Conservation (phyloP, 2,888 invertebrate species). For the Aporophyla nigra region DNA sequence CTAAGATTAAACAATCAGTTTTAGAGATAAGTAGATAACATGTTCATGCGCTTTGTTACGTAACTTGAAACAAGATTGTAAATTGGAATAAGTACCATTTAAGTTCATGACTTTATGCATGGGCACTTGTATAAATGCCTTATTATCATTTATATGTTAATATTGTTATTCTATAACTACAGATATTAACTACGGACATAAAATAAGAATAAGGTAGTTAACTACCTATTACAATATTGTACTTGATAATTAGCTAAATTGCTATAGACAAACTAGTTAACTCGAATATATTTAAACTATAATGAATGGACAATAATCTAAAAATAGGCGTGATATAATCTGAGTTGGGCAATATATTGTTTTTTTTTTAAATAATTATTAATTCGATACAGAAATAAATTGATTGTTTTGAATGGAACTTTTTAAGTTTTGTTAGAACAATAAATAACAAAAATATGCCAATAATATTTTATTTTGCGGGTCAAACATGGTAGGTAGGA, state of each 20-base stretch:
- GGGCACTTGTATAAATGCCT: not conserved
- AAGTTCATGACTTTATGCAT: slow-evolving; percentile 29
- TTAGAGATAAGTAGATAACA: slow-evolving; percentile 21
- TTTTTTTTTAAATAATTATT: not conserved
- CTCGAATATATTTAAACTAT: not conserved
- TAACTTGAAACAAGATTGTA: slow-evolving; percentile 29
- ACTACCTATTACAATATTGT: not conserved
- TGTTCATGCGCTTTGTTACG: slow-evolving; percentile 5
- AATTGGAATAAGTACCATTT: slow-evolving; percentile 18
- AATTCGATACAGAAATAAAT: not conserved
- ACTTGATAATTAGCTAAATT: not conserved
- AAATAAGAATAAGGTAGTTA: not conserved
- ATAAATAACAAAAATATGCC: slow-evolving; percentile 8
- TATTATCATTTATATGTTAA: slow-evolving; percentile 17
- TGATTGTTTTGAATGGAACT: not conserved
- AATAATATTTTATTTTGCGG: not conserved
- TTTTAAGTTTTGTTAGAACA: not conserved
- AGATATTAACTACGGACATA: not conserved
- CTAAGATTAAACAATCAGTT: slow-evolving; percentile 32
- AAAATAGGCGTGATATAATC: not conserved
- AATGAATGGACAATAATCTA: slow-evolving; percentile 1
- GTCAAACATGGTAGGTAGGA: not conserved
- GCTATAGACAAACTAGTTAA: not conserved
- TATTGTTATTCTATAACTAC: slow-evolving; percentile 18
- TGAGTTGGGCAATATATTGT: too few relatives aligned